These are phyloP conservation scores for Mesorhabditis spiculigera DNA, from an alignment of 2,888 invertebrate species.

Conservation along the genomic window DNA sequence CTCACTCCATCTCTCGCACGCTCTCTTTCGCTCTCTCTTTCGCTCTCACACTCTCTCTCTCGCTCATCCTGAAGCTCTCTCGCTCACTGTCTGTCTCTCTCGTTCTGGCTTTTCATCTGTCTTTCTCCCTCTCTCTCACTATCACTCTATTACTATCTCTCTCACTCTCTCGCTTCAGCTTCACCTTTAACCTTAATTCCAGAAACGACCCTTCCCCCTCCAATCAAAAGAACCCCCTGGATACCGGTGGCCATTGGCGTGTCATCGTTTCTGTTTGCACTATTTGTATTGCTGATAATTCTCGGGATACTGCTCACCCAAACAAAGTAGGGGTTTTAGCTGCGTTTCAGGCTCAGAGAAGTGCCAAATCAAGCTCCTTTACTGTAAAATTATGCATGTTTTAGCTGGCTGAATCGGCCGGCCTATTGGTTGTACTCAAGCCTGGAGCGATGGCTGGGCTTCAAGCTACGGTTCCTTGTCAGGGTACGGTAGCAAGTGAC, in stretches of 20 bases:
- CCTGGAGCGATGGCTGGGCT: background rate
- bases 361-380: background rate
- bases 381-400: background rate
- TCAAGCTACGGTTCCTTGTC: background rate
- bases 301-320: background rate
- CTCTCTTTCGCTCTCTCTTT: no score
- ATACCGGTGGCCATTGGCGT: no score
- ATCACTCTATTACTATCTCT: background rate
- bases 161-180: background rate
- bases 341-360: background rate
- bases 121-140: conserved; percentile 8
- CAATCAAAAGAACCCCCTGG: no score
- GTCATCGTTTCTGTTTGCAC: no score
- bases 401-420: background rate
- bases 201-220: no score
- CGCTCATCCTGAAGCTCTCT: no score
- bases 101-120: background rate
- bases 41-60: background rate
- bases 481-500: background rate
- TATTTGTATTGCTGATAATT: no score
- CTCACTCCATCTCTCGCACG: no score
- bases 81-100: no score
- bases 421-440: background rate
- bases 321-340: background rate
- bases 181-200: no score